Conservation (phyloP, 2,113 vertebrate species). For the Chauna torquata region DNA sequence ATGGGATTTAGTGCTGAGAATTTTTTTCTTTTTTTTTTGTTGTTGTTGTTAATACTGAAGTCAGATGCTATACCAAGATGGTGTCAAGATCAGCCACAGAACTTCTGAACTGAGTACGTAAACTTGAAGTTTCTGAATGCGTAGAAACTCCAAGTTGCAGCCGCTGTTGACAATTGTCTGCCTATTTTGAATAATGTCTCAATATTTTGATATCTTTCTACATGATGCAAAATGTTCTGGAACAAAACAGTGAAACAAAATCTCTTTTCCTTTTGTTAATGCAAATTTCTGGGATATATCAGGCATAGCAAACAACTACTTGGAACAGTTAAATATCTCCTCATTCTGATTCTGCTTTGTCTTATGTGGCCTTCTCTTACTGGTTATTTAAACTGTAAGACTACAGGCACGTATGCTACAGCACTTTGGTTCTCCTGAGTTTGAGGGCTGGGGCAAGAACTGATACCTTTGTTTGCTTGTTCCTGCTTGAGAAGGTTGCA, state of each 20-base stretch:
- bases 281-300: not conserved
- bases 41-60: not conserved
- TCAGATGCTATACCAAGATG: fast-evolving
- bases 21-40: not conserved
- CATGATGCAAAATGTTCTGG: conserved; percentile 18
- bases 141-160: not conserved
- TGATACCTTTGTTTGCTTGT: not conserved
- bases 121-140: not conserved
- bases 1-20: not conserved
- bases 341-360: not conserved
- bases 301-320: not conserved
- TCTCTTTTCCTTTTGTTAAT: conserved; percentile 29
- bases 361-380: not conserved
- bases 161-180: not conserved
- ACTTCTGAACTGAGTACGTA: not conserved
- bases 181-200: conserved; percentile 36
- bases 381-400: not conserved
- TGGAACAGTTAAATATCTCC: not conserved
- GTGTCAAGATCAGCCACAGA: not conserved
- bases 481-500: not conserved
- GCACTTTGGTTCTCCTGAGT: not conserved
- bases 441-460: not conserved
- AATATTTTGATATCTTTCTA: conserved; percentile 53
- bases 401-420: not conserved
- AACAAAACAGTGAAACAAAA: conserved; percentile 15